These are phyloP conservation scores for Gymnocheta viridis DNA, from an alignment of 2,888 invertebrate genomes.

Conservation along the genomic window DNA sequence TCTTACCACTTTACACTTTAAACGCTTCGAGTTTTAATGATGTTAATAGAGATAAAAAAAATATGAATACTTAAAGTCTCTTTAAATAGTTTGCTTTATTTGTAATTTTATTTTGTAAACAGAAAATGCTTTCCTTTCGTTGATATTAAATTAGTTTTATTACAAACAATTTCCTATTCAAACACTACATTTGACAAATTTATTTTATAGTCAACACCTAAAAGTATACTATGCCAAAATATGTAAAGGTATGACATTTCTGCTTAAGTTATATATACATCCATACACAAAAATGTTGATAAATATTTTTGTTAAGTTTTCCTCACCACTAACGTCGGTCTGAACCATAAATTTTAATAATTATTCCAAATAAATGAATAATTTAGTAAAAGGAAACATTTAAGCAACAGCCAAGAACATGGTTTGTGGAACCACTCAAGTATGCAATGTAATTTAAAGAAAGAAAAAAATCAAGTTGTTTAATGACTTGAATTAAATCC, in stretches of 20 bases:
- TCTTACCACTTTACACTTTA: no score
- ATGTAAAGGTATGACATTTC: background rate
- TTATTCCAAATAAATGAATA: background rate
- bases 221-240: constrained; percentile 11
- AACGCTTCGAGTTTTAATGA: no score
- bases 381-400: background rate
- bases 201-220: background rate
- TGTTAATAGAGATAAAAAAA: no score
- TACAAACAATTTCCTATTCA: background rate
- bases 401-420: background rate
- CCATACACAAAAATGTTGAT: constrained; percentile 2
- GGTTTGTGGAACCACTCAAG: background rate
- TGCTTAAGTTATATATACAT: background rate
- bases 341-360: constrained; percentile 17
- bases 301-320: background rate
- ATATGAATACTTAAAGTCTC: no score
- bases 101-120: no score
- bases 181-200: background rate
- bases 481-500: background rate
- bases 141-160: background rate
- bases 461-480: background rate
- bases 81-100: no score
- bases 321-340: background rate
- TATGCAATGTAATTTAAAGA: constrained; percentile 27
- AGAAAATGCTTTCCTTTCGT: background rate